Base-by-base conservation (phyloP, 2,113 vertebrate species). In the Cyphomyrus plagiostoma region DNA sequence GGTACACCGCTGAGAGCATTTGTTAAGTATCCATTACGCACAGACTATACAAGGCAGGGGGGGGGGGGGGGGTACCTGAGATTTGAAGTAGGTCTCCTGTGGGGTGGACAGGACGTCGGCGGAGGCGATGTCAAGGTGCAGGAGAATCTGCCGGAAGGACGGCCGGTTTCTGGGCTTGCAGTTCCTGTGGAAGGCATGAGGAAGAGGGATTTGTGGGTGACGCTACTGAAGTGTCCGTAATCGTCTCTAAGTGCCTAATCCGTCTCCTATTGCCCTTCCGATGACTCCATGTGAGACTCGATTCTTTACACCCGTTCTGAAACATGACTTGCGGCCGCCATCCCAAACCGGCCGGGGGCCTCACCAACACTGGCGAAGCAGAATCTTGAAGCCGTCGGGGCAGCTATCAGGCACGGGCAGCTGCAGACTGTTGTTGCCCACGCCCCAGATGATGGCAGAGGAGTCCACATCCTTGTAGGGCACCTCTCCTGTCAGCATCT, bases 381-480 rank as follows among this genome's bases (percentile, higher is more conserved):
- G 96, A 90, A 99, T 97, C 94, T 99, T 99, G 96, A 99, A 99
- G 92, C 98, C 98, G 0, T 99, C 98, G 0, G 98, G 98, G 92
- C 98, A 99, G 94, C 97, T 96, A 58, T 98, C 97, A 35, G 98
- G 98, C 3, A 99, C 96, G 7, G 98, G 98, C 93, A 99, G 96
- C 93, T 99, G 97, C 35, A 99, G 96, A 93, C 98, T 99, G 95
- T 99, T 99, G 95, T 98, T 99, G 70, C 98, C 98, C 62, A 99
- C 98, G 0, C 98, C 98, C 98, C 98, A 99, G 92, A 99, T 99
- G 86, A 99, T 99, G 90, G 98, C 98, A 0, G 98, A 99, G 1
- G 98, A 99, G 92, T 99, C 98, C 91, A 99, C 98, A 0, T 99
- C 98, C 94, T 98, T 99, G 92, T 99, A 99, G 89, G 98, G 98